Evolutionary conservation across 2,797 vertebrate genomes (phyloP), one percentile per base, ranked within the genome.

Genomic region (Petrocephalus sullivani): DNA sequence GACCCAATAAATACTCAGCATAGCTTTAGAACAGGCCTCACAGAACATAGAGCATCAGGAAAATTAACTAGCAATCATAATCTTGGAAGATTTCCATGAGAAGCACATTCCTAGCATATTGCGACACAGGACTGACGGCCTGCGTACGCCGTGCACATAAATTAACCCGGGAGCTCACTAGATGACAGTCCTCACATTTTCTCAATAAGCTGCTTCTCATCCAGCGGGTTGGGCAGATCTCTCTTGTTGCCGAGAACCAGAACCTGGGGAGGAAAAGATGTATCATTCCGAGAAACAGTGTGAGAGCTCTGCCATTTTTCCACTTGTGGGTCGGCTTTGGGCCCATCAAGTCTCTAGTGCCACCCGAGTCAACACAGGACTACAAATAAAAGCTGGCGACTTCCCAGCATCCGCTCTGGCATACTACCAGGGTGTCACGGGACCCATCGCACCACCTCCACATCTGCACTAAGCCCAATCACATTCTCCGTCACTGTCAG

Each of bases 161-260:
- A 46, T 87, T 61, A 33, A 19, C n/a, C n/a, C 3, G 1, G 28
- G 21, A 86, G 54, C 12, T 61, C 33, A 21, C 5, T 7, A 85
- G 7, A 87, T 46, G 19, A 21, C 19, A 37, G n/a, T 4, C 14
- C 98, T 93, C 96, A 99, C 98, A 99, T 98, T 96, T 98, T 99
- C 94, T 99, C 98, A 94, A 99, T 99, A 90, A 99, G 97, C 94
- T 99, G 98, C 96, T 99, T 99, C 94, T 99, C 98, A 94, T 99
- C 98, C 96, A 99, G 92, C 78, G 98, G 97, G 88, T 93, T 97
- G 89, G 97, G 95, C 86, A 99, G 97, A 93, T 99, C 98, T 95
- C 98, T 96, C 95, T 99, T 99, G 96, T 99, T 99, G 91, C 98
- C 98, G 53, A 99, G 98, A 89, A 99, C 98, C 95, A 99, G 95